Conservation (phyloP, 2,113 vertebrate species). For the Ramphastos sulfuratus region DNA sequence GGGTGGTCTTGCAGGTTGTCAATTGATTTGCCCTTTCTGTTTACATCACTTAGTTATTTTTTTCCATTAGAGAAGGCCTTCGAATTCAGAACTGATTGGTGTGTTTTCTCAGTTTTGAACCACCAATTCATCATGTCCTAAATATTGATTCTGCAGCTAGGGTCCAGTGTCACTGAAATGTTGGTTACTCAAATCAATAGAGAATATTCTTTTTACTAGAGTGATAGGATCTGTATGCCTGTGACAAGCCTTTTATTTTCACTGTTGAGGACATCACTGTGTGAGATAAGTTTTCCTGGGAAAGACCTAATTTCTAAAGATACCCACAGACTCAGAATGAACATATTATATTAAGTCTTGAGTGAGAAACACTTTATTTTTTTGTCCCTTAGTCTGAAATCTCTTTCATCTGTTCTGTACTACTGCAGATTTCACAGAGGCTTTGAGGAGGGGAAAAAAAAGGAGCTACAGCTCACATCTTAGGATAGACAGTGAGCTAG, state of each 20-base stretch:
- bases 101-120: slow-evolving; percentile 54
- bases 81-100: background rate
- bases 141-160: slow-evolving; percentile 48
- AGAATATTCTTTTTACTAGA: slow-evolving; percentile 6
- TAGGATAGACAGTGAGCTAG: background rate
- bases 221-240: background rate
- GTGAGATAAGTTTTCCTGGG: background rate
- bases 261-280: background rate
- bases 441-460: background rate
- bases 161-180: background rate
- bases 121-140: slow-evolving; percentile 37
- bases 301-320: background rate
- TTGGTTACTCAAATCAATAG: background rate
- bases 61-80: slow-evolving; percentile 55
- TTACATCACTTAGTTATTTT: slow-evolving; percentile 54
- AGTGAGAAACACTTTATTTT: background rate
- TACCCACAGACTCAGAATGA: background rate
- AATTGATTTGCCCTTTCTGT: slow-evolving; percentile 49
- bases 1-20: slow-evolving; percentile 59
- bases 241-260: background rate
- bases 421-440: background rate
- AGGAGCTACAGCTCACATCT: background rate
- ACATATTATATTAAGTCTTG: background rate
- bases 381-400: background rate
- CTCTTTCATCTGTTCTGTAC: background rate